Evolutionary conservation across 1,140 invertebrate species (phyloP), one percentile per base, ranked within the genome.

Genomic region (Magallana ariakensis): DNA sequence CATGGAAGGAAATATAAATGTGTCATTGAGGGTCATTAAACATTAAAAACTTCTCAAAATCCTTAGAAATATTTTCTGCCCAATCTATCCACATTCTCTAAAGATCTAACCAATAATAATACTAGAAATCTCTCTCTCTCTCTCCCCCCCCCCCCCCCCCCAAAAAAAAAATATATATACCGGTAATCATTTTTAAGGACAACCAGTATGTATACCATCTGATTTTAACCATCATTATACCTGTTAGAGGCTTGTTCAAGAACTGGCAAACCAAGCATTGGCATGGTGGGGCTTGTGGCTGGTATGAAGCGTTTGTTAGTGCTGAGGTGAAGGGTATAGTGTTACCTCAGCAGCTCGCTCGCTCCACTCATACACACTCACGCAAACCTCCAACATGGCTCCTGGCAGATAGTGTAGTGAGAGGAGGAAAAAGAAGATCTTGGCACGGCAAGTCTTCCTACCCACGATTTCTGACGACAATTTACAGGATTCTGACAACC

Each of bases 371-470:
- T 22, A 75, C 66, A 75, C 66, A 75, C 66, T 26, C 66, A 75
- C 66, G 33, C 66, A 75, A 75, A 75, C 66, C 33, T 75, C 66
- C 66, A 75, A 75, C 66, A 75, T 75, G 66, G 66, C 66, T 75
- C 66, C 66, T 33, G 22, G 66, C 66, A 75, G 66, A 26, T 75
- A 75, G 33, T 75, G 66, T 75, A 26, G 66, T 33, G 66, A 75
- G 66, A 75, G 66, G 66, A 26, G 66, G 66, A 26, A 22, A 26
- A 75, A 22, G 66, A 75, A 75, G 13, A 75, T 33, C 22, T 75
- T 75, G 66, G 66, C 66, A 75, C 66, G 10, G 22, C 22, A 26
- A 75, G 22, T 13, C 66, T 75, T 22, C 66, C 66, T 75, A 75
- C 66, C 66, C 66, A 75, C 22, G 66, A 75, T 75, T 75, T 75